phyloP scores from a whole-genome alignment of 1,140 invertebrate species.

The Drosophila quadrilineata region DNA sequence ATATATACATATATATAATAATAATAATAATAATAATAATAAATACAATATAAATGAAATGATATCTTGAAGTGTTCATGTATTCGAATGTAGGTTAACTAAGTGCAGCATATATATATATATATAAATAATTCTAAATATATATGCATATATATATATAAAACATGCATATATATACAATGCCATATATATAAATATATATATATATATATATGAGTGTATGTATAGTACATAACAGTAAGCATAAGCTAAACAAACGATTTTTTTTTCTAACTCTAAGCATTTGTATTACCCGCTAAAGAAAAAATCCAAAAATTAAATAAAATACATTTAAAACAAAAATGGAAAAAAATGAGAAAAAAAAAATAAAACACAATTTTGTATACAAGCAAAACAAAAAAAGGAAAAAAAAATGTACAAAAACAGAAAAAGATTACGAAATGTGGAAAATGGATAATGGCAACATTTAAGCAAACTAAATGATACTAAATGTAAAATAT shows the following conservation, averaged over 20 bases:
- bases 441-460: no score
- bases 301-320: slow-evolving; percentile 29
- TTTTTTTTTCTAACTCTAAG: slow-evolving; percentile 71
- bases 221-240: slow-evolving; percentile 16
- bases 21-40: not conserved
- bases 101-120: slow-evolving; percentile 68
- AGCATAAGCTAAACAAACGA: slow-evolving; percentile 44
- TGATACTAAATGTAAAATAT: slow-evolving; percentile 35
- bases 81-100: slow-evolving; percentile 77
- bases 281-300: slow-evolving; percentile 73
- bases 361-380: slow-evolving; percentile 47
- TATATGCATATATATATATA: slow-evolving; percentile 21
- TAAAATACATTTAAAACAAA: slow-evolving; percentile 22
- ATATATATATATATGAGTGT: slow-evolving; percentile 16
- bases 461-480: slow-evolving; percentile 24
- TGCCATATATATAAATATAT: slow-evolving; percentile 8
- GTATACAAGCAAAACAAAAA: slow-evolving; percentile 42
- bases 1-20: no score
- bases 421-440: slow-evolving; percentile 45
- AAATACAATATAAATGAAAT: slow-evolving; percentile 39
- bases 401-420: slow-evolving; percentile 24
- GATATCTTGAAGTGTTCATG: slow-evolving; percentile 78
- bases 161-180: not conserved
- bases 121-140: slow-evolving; percentile 51
- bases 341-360: slow-evolving; percentile 22